phyloP scores from a whole-genome alignment of 2,113 vertebrate genomes.

The Girardinichthys multiradiatus region DNA sequence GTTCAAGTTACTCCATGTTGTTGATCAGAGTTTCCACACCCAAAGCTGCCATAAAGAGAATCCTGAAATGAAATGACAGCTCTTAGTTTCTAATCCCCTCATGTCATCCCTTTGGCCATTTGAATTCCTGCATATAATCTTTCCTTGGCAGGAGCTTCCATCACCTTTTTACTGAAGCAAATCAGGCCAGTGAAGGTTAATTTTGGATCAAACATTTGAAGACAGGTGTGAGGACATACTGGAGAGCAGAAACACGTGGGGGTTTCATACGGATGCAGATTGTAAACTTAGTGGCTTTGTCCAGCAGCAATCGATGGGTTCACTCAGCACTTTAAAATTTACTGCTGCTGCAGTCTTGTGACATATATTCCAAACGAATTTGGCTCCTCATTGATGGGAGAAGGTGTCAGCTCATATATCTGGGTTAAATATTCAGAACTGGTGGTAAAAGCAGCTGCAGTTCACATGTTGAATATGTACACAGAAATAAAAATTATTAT shows the following conservation, averaged over 20 bases:
- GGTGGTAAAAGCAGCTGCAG: neutral
- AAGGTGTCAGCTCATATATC: neutral
- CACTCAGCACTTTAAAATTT: neutral
- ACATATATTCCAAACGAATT: neutral
- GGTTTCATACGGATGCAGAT: neutral
- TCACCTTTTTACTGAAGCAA: slow-evolving; percentile 4
- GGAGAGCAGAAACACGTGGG: slow-evolving; percentile 5
- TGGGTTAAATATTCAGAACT: neutral
- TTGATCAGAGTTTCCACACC: neutral
- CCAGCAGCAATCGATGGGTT: neutral
- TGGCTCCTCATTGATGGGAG: neutral
- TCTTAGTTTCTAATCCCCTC: slow-evolving; percentile 27
- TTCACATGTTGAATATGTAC: neutral
- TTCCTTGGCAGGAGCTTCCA: slow-evolving; percentile 2
- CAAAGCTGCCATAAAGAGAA: slow-evolving; percentile 23
- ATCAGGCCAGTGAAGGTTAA: slow-evolving; percentile 12
- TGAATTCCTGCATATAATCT: slow-evolving; percentile 32
- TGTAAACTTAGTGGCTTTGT: neutral
- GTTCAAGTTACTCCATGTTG: slow-evolving; percentile 24
- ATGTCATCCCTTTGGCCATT: slow-evolving; percentile 6
- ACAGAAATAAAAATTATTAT: neutral
- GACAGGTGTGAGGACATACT: slow-evolving; percentile 33
- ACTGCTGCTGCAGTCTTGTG: neutral
- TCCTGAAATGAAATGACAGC: slow-evolving; percentile 15
- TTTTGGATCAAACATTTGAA: slow-evolving; percentile 45